Conservation (phyloP, 2,888 invertebrate genomes). For the Bibio marci region DNA sequence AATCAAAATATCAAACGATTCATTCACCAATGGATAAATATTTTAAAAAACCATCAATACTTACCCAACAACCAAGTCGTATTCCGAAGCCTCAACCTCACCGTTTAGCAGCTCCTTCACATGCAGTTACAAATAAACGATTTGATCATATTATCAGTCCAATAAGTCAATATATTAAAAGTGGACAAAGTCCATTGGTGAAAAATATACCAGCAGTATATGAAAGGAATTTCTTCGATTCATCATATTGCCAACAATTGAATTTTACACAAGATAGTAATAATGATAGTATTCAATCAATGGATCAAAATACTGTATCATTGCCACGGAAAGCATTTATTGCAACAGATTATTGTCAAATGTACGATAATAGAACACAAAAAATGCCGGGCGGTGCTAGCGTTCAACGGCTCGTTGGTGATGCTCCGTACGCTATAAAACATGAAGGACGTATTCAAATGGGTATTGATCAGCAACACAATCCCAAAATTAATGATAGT, state of each 20-base stretch:
- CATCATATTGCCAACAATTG: neutral
- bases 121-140: constrained; percentile 1
- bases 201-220: constrained; percentile 17
- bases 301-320: neutral
- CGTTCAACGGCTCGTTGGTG: constrained; percentile 22
- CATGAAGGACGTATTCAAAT: constrained; percentile 26
- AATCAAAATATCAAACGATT: neutral
- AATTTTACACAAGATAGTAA: neutral
- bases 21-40: no score
- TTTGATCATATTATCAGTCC: constrained; percentile 28
- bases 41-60: neutral
- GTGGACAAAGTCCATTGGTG: constrained; percentile 23
- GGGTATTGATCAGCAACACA: constrained; percentile 2
- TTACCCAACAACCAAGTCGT: neutral
- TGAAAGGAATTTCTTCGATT: constrained; percentile 6
- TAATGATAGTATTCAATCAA: neutral
- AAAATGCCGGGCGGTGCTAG: constrained; percentile 24
- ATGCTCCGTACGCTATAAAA: constrained; percentile 22
- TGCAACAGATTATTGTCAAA: constrained; percentile 22
- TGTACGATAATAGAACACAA: constrained; percentile 23
- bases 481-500: constrained; percentile 13
- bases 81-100: neutral
- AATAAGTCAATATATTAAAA: constrained; percentile 28
- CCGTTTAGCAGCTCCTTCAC: neutral
- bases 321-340: constrained; percentile 27